Percentiles rank a stretch among this genome's conserved stretches.
Evolutionary conservation across 1,140 invertebrate species (phyloP).

Genomic region (Atta texana): DNA sequence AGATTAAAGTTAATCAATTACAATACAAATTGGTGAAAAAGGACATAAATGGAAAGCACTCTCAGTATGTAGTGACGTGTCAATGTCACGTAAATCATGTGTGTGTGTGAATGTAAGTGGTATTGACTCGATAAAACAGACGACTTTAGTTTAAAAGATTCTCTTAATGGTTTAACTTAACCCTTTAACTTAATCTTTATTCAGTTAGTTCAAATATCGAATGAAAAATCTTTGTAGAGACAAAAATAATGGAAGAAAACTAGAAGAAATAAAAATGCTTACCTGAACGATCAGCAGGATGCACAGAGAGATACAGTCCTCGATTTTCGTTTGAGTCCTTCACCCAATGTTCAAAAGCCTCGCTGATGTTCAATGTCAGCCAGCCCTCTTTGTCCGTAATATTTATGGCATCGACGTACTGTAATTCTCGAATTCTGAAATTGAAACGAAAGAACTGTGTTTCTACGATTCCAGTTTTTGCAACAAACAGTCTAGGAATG

Average conservation of each 20-base stretch:
- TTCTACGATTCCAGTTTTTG: neutral
- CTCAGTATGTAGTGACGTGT: too few species aligned
- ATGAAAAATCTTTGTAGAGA: neutral
- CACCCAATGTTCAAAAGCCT: constrained; percentile 92
- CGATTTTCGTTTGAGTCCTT: constrained; percentile 92
- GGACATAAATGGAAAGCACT: too few species aligned
- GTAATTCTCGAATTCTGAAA: constrained; percentile 88
- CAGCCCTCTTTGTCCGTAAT: constrained; percentile 91
- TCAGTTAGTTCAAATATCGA: neutral
- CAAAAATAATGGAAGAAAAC: neutral
- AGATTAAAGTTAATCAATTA: too few species aligned
- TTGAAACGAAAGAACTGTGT: constrained; percentile 45
- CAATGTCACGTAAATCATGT: too few species aligned
- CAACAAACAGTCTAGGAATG: neutral
- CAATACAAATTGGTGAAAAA: too few species aligned
- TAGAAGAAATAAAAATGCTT: constrained; percentile 68
- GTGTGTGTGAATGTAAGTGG: too few species aligned
- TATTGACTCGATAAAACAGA: too few species aligned
- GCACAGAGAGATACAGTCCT: constrained; percentile 95
- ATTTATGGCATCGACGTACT: constrained; percentile 89
- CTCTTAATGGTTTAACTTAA: too few species aligned
- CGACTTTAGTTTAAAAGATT: too few species aligned
- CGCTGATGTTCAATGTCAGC: constrained; percentile 92
- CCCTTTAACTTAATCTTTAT: neutral
- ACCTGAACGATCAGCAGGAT: constrained; percentile 90